A percentile compares a stretch with the other conserved stretches of the same genome.
These are phyloP conservation scores for Pachymerium ferrugineum DNA, from an alignment of 2,888 invertebrate species.

Conservation along the genomic window DNA sequence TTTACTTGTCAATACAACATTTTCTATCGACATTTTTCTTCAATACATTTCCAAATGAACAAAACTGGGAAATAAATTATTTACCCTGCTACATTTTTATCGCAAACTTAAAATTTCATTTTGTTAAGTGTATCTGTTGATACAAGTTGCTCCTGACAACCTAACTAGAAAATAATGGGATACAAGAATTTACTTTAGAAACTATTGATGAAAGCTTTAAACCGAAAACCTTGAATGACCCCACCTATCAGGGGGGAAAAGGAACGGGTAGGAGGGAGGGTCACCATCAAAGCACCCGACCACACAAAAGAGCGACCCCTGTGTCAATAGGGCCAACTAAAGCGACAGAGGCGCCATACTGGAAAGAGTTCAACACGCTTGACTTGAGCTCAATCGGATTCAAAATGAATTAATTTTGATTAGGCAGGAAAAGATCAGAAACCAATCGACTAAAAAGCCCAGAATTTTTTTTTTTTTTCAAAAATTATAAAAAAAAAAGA, in stretches of 20 bases:
- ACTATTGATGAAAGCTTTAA: neutral
- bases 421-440: too few species aligned
- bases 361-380: conserved; percentile 8
- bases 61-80: too few species aligned
- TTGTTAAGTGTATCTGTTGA: too few species aligned
- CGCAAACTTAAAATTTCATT: too few species aligned
- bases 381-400: neutral
- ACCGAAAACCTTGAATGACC: neutral
- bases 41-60: too few species aligned
- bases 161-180: neutral
- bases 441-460: neutral
- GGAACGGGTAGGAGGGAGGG: neutral
- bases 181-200: neutral
- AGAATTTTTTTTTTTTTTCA: too few species aligned
- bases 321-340: conserved; percentile 8
- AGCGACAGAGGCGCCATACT: conserved; percentile 8
- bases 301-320: neutral
- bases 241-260: neutral
- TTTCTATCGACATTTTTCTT: too few species aligned
- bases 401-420: neutral
- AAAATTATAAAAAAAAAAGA: neutral
- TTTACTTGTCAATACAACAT: too few species aligned
- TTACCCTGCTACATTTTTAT: too few species aligned
- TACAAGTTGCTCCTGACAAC: too few species aligned
- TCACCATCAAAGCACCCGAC: neutral